Percentiles rank a stretch among this genome's conserved stretches.
Conservation (phyloP, 2,113 vertebrate genomes). For the Semnornis frantzii region DNA sequence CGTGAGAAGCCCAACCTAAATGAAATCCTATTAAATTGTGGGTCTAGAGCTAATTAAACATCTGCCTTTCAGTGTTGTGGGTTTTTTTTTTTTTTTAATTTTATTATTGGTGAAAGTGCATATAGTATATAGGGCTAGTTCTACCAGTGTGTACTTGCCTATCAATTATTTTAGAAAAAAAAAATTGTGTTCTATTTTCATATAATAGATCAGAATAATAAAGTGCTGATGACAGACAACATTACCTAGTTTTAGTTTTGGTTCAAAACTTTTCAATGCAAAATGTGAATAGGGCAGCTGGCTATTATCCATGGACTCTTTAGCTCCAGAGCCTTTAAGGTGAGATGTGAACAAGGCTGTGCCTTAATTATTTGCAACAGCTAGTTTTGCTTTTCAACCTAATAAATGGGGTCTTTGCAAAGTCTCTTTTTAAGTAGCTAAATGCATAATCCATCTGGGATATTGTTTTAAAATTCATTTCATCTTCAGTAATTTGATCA, state of each 20-base stretch:
- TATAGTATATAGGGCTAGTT: neutral
- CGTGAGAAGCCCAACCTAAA: slow-evolving; percentile 7
- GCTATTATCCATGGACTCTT: slow-evolving; percentile 30
- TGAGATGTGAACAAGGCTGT: slow-evolving; percentile 26
- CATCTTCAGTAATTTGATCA: slow-evolving; percentile 77
- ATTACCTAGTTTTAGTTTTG: neutral
- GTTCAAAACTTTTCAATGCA: slow-evolving; percentile 34
- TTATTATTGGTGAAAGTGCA: neutral
- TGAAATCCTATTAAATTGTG: slow-evolving; percentile 26
- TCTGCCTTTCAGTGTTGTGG: slow-evolving; percentile 34
- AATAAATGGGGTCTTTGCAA: slow-evolving; percentile 69
- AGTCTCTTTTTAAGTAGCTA: slow-evolving; percentile 71
- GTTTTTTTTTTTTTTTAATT: neutral
- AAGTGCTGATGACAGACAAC: slow-evolving; percentile 3
- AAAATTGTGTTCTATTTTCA: slow-evolving; percentile 31
- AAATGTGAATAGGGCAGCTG: slow-evolving; percentile 23
- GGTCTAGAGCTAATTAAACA: slow-evolving; percentile 33
- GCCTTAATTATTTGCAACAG: slow-evolving; percentile 71
- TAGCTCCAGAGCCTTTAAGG: slow-evolving; percentile 22
- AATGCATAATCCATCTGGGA: slow-evolving; percentile 73
- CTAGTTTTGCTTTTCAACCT: slow-evolving; percentile 63
- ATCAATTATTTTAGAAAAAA: neutral
- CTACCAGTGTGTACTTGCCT: neutral
- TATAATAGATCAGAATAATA: neutral
- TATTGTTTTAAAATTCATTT: slow-evolving; percentile 79